Evolutionary conservation across 2,797 vertebrate species (phyloP), one percentile per base, ranked within the genome.

Genomic region (Simalia tracyae): DNA sequence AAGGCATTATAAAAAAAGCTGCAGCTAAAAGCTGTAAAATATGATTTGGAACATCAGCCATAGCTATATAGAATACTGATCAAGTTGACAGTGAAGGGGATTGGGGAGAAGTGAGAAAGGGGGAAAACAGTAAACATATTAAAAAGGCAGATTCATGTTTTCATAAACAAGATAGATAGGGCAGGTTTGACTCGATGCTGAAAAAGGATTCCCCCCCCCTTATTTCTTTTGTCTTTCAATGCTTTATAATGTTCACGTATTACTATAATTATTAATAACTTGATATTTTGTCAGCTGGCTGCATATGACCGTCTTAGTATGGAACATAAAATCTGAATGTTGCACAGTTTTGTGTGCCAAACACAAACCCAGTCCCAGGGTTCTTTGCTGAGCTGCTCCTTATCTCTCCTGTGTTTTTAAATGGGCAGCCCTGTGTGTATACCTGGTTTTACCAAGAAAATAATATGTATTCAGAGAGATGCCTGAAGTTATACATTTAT

Each of bases 1-100:
- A 89, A 76, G 93, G 28, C 90, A 46, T 91, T 94, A 93, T 63
- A 84, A 92, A 72, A 72, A 72, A 50, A 63, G 46, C 90, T 94
- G 1, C 92, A 92, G 85, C 93, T 95, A 66, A 90, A 92, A 93
- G 66, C 59, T 94, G 36, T 86, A 90, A 93, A 93, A 94, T 11
- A 12, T 94, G 95, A 85, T 61, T 93, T 94, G 91, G 42, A 93
- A 93, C 24, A 12, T 94, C 22, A 0, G 90, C 54, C 54, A 0
- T 93, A 81, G 63, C 42, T 90, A n/a, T 36, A 88, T 36, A 89
- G 92, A 66, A 42, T 81, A 90, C 59, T 59, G 84, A 87, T 86
- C 50, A 84, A 63, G 84, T 64, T 54, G 90, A 64, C 4, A 50
- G 5, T 86, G 46, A 72, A 56, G 12, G 31, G 81, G 59, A 11